Evolutionary conservation across 2,113 vertebrate genomes (phyloP).

Genomic region (Python bivittatus): DNA sequence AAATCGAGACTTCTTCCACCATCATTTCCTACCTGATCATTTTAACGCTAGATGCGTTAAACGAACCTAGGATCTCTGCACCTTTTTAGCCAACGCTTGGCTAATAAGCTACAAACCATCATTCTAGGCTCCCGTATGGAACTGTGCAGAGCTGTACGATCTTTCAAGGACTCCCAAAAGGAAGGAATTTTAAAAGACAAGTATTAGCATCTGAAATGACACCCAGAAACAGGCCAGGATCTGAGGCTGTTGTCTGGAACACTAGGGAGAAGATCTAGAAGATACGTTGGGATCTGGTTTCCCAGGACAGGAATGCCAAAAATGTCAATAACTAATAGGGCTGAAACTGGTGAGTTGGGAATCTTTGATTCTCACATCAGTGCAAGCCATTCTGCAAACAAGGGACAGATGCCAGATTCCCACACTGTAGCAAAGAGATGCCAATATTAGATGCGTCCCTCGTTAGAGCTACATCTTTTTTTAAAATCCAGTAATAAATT

Average conservation of each 20-base stretch:
- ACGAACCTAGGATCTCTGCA: background rate
- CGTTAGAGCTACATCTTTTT: background rate
- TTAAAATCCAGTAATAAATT: background rate
- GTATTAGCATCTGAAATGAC: background rate
- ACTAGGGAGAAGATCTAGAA: background rate
- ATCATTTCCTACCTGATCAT: no score
- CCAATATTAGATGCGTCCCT: background rate
- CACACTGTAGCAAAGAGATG: background rate
- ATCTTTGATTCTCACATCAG: background rate
- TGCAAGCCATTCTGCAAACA: background rate
- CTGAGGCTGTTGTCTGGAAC: background rate
- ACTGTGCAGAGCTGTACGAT: no score
- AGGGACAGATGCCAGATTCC: background rate
- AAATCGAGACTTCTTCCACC: background rate
- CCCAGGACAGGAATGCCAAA: background rate
- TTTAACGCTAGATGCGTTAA: background rate
- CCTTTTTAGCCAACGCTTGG: background rate
- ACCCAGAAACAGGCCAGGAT: background rate
- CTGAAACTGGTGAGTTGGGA: background rate
- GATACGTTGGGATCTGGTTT: background rate
- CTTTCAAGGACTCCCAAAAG: background rate
- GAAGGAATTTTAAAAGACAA: background rate
- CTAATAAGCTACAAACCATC: background rate
- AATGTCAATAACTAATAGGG: background rate
- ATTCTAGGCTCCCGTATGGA: background rate